Evolutionary conservation across 64 coral and sea anemone species (phyloP).

Genomic region (Pachyseris speciosa): DNA sequence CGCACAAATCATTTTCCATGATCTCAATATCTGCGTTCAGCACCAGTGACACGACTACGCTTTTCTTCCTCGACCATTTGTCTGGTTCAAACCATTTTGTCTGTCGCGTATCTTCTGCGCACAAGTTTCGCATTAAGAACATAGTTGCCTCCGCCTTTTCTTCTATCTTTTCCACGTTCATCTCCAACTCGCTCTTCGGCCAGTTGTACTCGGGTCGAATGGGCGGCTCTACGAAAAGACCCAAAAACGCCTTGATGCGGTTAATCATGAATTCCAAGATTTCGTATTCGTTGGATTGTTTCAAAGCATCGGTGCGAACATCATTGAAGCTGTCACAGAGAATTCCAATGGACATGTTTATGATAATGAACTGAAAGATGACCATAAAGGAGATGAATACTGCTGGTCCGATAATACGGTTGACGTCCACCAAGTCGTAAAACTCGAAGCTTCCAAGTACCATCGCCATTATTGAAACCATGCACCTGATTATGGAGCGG

Average conservation of each 20-base stretch:
- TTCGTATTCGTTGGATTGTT: conserved; percentile 87
- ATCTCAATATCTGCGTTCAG: conserved; percentile 54
- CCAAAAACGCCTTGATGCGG: conserved; percentile 66
- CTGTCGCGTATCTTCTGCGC: conserved; percentile 78
- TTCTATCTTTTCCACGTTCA: conserved; percentile 76
- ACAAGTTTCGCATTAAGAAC: conserved; percentile 85
- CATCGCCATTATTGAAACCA: conserved; percentile 85
- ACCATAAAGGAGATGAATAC: conserved; percentile 86
- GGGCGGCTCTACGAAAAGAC: conserved; percentile 68
- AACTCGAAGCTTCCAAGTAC: conserved; percentile 84
- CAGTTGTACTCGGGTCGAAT: conserved; percentile 84
- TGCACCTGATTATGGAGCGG: conserved; percentile 74
- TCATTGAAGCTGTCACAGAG: conserved; percentile 80
- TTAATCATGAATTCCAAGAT: conserved; percentile 84
- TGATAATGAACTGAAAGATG: conserved; percentile 76
- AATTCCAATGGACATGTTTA: conserved; percentile 94
- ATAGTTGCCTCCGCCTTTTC: conserved; percentile 80
- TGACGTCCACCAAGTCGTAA: conserved; percentile 36
- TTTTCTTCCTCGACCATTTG: conserved; percentile 57
- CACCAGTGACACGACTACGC: conserved; percentile 61
- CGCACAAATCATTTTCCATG: conserved; percentile 78
- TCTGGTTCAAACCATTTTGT: conserved; percentile 77
- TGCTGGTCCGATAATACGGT: conserved; percentile 67
- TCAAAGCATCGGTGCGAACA: conserved; percentile 71
- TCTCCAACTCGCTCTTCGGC: conserved; percentile 73